Evolutionary conservation across 2,113 vertebrate species (phyloP).

Genomic region (Toxotes chatareus): DNA sequence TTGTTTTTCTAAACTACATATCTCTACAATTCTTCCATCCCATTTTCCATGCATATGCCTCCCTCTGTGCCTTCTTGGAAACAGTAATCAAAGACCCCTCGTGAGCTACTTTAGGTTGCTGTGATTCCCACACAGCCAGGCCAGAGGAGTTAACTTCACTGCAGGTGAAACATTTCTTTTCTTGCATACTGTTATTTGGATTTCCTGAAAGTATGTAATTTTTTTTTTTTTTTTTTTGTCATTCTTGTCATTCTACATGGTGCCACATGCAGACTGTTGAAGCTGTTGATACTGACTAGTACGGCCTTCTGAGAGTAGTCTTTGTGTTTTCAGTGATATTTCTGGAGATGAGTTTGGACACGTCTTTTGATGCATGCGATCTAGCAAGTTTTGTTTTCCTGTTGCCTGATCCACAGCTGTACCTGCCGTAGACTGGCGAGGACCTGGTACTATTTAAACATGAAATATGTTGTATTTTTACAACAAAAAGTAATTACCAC

Average conservation of each 20-base stretch:
- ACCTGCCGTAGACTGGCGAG: not conserved
- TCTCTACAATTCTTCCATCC: not conserved
- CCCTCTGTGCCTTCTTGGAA: constrained; percentile 33
- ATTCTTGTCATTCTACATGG: constrained; percentile 4
- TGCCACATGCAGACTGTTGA: constrained; percentile 21
- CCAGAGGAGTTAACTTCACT: constrained; percentile 42
- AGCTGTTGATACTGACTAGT: constrained; percentile 17
- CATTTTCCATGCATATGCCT: constrained; percentile 29
- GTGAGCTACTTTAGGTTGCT: constrained; percentile 35
- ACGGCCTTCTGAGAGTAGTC: constrained; percentile 30
- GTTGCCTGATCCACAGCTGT: not conserved
- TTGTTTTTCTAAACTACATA: not conserved
- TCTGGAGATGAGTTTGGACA: not conserved
- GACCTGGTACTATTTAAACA: not conserved
- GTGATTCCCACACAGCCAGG: constrained; percentile 39
- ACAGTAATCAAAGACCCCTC: constrained; percentile 53
- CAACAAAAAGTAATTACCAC: not conserved
- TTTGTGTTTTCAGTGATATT: constrained; percentile 26
- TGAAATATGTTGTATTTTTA: constrained; percentile 4
- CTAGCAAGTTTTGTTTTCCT: not conserved
- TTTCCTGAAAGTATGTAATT: constrained; percentile 26
- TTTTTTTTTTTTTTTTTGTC: constrained; percentile 24
- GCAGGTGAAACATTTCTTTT: constrained; percentile 36
- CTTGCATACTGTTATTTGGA: constrained; percentile 46
- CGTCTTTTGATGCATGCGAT: constrained; percentile 3